These are phyloP conservation scores for Empidonax traillii DNA, from an alignment of 2,113 vertebrate genomes.

Conservation along the genomic window DNA sequence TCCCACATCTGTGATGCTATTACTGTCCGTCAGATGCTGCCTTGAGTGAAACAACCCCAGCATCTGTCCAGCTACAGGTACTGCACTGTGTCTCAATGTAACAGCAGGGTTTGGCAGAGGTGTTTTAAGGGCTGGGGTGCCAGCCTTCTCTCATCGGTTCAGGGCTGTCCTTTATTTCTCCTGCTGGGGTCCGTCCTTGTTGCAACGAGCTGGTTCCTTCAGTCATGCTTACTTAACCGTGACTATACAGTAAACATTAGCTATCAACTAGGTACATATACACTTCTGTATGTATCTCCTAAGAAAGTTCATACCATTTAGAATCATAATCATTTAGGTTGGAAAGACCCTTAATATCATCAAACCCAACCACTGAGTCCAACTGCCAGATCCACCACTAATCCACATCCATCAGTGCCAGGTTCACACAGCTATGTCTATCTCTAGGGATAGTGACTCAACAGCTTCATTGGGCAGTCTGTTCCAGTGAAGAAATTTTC, in stretches of 20 bases:
- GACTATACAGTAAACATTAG: background rate
- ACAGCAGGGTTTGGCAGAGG: background rate
- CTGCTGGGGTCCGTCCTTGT: background rate
- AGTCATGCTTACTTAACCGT: background rate
- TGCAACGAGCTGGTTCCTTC: background rate
- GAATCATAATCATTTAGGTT: background rate
- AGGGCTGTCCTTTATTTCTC: background rate
- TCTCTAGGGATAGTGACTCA: background rate
- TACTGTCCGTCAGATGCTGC: accelerated
- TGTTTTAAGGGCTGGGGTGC: background rate
- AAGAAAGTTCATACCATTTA: background rate
- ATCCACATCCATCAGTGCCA: no score
- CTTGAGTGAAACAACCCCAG: no score
- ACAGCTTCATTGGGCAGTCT: background rate
- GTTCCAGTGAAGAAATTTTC: background rate
- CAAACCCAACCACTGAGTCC: background rate
- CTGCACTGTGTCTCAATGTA: background rate
- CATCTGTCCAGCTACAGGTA: background rate
- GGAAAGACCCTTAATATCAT: background rate
- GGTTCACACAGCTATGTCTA: background rate
- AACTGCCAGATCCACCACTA: background rate
- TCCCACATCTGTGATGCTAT: accelerated
- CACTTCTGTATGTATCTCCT: accelerated
- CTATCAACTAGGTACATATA: no score
- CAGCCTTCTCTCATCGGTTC: background rate